Evolutionary conservation across 2,797 vertebrate genomes (phyloP).

Genomic region (Urosaurus nigricauda): DNA sequence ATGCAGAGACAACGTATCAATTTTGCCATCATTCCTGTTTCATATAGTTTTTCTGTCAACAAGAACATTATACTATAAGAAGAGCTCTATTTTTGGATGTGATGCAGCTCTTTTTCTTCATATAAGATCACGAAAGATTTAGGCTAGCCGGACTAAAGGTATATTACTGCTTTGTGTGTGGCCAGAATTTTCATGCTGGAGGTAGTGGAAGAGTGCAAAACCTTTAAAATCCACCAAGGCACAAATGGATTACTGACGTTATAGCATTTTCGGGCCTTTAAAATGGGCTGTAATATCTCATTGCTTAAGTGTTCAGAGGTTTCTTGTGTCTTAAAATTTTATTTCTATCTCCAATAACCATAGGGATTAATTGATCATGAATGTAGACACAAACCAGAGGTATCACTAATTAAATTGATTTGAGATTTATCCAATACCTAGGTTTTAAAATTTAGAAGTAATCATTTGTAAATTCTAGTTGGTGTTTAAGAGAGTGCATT

Average conservation of each 20-base stretch:
- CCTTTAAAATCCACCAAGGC: slow-evolving; percentile 52
- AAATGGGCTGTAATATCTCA: slow-evolving; percentile 36
- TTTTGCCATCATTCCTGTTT: slow-evolving; percentile 49
- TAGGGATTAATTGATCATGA: background rate
- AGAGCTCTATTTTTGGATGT: slow-evolving; percentile 51
- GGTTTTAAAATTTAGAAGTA: background rate
- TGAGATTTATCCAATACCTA: slow-evolving; percentile 8
- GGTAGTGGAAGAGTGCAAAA: slow-evolving; percentile 61
- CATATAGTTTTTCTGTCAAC: slow-evolving; percentile 48
- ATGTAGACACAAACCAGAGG: background rate
- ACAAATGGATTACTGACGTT: slow-evolving; percentile 50
- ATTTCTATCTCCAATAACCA: background rate
- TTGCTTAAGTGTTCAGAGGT: slow-evolving; percentile 23
- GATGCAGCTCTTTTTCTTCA: slow-evolving; percentile 42
- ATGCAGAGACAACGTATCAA: slow-evolving; percentile 47
- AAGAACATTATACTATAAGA: slow-evolving; percentile 63
- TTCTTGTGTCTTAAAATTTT: background rate
- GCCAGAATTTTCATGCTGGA: slow-evolving; percentile 49
- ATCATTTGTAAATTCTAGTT: background rate
- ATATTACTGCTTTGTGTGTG: slow-evolving; percentile 52
- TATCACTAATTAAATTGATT: background rate
- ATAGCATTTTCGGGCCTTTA: slow-evolving; percentile 51
- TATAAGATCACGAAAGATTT: slow-evolving; percentile 56
- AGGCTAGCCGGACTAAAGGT: slow-evolving; percentile 51
- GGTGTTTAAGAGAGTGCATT: background rate